Evolutionary conservation across 2,113 vertebrate species (phyloP).

Genomic region (Tricholaema leucomelas): DNA sequence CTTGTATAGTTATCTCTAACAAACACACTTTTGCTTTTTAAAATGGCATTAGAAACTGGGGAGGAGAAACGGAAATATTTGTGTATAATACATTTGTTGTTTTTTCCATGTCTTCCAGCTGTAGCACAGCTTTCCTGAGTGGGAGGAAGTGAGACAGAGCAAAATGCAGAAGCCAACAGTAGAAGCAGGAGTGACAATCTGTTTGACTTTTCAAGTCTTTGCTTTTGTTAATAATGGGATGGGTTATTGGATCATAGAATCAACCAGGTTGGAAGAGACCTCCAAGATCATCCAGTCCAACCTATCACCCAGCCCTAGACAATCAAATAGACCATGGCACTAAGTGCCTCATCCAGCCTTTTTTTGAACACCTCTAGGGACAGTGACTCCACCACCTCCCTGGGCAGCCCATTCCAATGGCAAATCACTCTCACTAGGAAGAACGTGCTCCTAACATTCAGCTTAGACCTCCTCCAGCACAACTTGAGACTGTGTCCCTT

Average conservation of each 20-base stretch:
- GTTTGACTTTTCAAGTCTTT: neutral
- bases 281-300: no score
- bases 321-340: no score
- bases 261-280: no score
- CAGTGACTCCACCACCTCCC: no score
- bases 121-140: neutral
- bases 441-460: no score
- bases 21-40: neutral
- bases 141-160: neutral
- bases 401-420: no score
- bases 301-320: no score
- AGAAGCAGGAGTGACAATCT: neutral
- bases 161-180: neutral
- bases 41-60: neutral
- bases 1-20: neutral
- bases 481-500: no score
- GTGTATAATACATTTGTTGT: neutral
- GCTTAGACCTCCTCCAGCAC: no score
- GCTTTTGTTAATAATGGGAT: neutral
- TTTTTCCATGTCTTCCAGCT: neutral
- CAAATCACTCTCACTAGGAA: no score
- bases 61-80: neutral
- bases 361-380: no score
- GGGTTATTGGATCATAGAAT: neutral
- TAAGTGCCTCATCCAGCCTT: no score